phyloP scores from a whole-genome alignment of 2,113 vertebrate species.

The Picathartes gymnocephalus region DNA sequence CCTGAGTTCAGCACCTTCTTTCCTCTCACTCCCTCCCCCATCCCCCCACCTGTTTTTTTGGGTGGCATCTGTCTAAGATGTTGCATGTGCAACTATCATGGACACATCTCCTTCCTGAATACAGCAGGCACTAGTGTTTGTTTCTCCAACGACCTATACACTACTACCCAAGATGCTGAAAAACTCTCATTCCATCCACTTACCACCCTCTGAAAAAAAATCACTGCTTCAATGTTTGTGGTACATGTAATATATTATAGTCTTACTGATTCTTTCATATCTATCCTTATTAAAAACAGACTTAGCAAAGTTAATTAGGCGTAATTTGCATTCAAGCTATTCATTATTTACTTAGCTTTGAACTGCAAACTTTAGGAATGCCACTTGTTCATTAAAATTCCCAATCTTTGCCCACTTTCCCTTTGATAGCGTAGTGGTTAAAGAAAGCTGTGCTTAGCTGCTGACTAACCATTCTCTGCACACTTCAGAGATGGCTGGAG shows the following conservation, averaged over 20 bases:
- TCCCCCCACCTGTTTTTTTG: fast-evolving
- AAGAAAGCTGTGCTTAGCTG: constrained; percentile 43
- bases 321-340: constrained; percentile 62
- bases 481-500: constrained; percentile 35
- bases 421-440: constrained; percentile 46
- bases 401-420: constrained; percentile 56
- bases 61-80: neutral
- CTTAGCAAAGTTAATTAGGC: constrained; percentile 51
- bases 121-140: neutral
- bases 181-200: neutral
- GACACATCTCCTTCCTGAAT: neutral
- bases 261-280: constrained; percentile 49
- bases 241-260: neutral
- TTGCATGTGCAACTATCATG: neutral
- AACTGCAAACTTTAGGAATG: constrained; percentile 60
- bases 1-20: neutral
- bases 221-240: constrained; percentile 5
- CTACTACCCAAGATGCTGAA: neutral
- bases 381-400: constrained; percentile 64
- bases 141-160: neutral
- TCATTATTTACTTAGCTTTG: constrained; percentile 68
- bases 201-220: neutral
- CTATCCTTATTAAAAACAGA: constrained; percentile 52
- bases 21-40: neutral
- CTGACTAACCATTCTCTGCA: constrained; percentile 55